These are phyloP conservation scores for Xiphophorus birchmanni DNA, from an alignment of 2,797 vertebrate genomes.

Conservation along the genomic window DNA sequence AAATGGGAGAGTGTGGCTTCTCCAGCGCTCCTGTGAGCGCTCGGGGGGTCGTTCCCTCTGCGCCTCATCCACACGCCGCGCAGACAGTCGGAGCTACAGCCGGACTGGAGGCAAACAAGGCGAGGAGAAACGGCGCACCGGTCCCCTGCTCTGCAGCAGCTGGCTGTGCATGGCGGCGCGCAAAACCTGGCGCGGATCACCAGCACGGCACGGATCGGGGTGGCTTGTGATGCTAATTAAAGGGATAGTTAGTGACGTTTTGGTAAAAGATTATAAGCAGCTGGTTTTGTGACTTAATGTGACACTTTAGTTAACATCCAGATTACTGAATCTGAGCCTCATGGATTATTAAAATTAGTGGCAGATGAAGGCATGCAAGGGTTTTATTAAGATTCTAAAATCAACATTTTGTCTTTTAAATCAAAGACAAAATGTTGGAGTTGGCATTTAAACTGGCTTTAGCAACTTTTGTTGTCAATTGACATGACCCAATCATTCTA, in stretches of 20 bases:
- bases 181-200: conserved; percentile 86
- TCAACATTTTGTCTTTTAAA: too few species aligned
- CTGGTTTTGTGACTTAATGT: background rate
- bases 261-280: background rate
- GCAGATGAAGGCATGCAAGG: background rate
- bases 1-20: conserved; percentile 23
- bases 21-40: conserved; percentile 49
- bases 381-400: background rate
- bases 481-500: too few species aligned
- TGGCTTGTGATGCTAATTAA: conserved; percentile 61
- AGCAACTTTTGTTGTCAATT: background rate
- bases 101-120: conserved; percentile 74
- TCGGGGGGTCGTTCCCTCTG: conserved; percentile 60
- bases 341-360: too few species aligned
- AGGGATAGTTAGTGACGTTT: background rate
- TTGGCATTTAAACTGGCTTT: background rate
- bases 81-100: conserved; percentile 65
- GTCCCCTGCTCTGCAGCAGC: conserved; percentile 85
- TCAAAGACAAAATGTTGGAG: too few species aligned
- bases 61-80: conserved; percentile 71
- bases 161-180: conserved; percentile 73
- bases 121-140: conserved; percentile 75
- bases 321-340: background rate
- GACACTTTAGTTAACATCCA: background rate
- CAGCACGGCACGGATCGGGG: conserved; percentile 60